Evolutionary conservation across 2,888 invertebrate species (phyloP), one percentile per base, ranked within the genome.

Genomic region (Chrysolina haemoptera): DNA sequence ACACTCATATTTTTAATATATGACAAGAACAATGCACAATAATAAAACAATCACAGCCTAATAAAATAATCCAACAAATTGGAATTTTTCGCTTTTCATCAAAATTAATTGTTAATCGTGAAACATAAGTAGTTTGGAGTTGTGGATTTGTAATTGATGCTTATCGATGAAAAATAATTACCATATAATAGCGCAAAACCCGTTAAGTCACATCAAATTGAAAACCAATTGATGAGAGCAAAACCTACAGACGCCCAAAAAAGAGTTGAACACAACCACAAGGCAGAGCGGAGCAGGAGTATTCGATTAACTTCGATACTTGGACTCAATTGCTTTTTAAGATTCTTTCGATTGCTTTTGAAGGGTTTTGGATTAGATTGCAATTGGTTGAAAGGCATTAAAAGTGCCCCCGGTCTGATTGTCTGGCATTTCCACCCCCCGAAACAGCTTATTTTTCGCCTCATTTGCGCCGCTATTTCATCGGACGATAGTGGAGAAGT

Each of bases 361-460:
- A 87, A 87, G 86, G 87, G 86, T 86, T 86, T 84, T 83, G 86
- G 86, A 87, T 87, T 87, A 87, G 86, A 87, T 87, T 86, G 87
- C 87, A 87, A 87, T 87, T 86, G 87, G 86, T 84, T 85, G 86
- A 86, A 85, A 85, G 86, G 86, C 86, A 87, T 87, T 87, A 87
- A 87, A 86, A 87, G 86, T 85, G 86, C 77, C 73, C 80, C 73
- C 68, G 69, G 78, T 76, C 78, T 74, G 71, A 75, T 74, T 77
- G 75, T 77, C 70, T 72, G 68, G 41, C 63, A 68, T 70, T 69
- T 68, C 64, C 48, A 16, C 62, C 70, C 50, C 80, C 76, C 78
- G 82, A 84, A 86, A 86, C 85, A 85, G 87, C 86, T 87, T 87
- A 87, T 87, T 87, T 87, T 86, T 86, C 87, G 87, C 86, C 86